Evolutionary conservation across 2,113 vertebrate species (phyloP).

Genomic region (Passer montanus): DNA sequence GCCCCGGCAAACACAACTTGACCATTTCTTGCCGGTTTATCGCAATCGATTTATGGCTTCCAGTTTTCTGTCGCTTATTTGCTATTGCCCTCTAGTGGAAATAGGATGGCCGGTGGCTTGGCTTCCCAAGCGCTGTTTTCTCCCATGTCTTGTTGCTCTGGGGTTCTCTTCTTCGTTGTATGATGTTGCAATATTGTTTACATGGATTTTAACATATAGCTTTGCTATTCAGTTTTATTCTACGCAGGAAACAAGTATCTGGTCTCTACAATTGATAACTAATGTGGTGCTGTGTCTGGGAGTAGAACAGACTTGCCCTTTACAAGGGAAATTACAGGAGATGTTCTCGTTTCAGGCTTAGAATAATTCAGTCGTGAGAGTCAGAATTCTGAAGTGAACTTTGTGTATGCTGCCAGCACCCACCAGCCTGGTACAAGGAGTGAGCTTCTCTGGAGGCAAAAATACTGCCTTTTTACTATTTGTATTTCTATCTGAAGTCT

Average conservation of each 20-base stretch:
- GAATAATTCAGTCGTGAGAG: not conserved
- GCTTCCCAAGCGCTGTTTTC: not conserved
- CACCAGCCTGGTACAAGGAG: not conserved
- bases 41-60: not conserved
- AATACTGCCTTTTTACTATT: not conserved
- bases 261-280: not conserved
- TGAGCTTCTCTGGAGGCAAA: not conserved
- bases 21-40: accelerated
- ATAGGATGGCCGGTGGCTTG: accelerated
- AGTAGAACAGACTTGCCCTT: not conserved
- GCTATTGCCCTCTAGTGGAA: conserved; percentile 57
- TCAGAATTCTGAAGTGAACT: not conserved
- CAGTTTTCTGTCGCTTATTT: not conserved
- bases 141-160: accelerated
- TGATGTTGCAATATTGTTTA: not conserved
- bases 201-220: not conserved
- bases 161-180: not conserved
- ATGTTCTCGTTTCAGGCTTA: not conserved
- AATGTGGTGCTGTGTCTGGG: not conserved
- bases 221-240: not conserved
- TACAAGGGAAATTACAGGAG: not conserved
- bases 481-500: not conserved
- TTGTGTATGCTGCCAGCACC: not conserved
- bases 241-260: not conserved
- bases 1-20: not conserved